Evolutionary conservation across 92 coral and sea anemone genomes (phyloP).

Genomic region (Plumapathes pennacea): DNA sequence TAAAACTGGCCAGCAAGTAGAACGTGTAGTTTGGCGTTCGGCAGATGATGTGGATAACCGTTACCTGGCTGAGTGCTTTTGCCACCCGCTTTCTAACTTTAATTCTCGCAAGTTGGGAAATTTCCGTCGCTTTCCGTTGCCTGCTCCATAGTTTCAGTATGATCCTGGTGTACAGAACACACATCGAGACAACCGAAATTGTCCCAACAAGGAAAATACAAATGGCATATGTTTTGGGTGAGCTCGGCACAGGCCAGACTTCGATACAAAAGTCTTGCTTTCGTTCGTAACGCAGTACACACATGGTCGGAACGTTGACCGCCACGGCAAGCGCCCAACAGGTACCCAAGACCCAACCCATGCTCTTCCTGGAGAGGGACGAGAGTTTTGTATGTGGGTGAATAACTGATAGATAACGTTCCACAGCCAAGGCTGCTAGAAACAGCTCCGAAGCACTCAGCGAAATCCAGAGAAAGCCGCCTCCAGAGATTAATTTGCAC

Average conservation of each 20-base stretch:
- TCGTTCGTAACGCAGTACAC: slow-evolving; percentile 49
- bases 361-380: slow-evolving; percentile 22
- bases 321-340: slow-evolving; percentile 53
- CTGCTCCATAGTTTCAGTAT: slow-evolving; percentile 54
- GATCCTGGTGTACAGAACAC: slow-evolving; percentile 50
- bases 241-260: slow-evolving; percentile 51
- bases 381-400: slow-evolving; percentile 16
- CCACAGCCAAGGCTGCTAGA: slow-evolving; percentile 67
- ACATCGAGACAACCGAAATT: slow-evolving; percentile 61
- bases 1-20: slow-evolving; percentile 49
- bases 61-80: slow-evolving; percentile 44
- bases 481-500: slow-evolving; percentile 70
- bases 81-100: slow-evolving; percentile 61
- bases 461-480: slow-evolving; percentile 70
- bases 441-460: slow-evolving; percentile 63
- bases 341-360: slow-evolving; percentile 51
- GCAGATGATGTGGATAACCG: slow-evolving; percentile 58
- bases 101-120: slow-evolving; percentile 65
- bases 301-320: slow-evolving; percentile 53
- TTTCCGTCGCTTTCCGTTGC: slow-evolving; percentile 42
- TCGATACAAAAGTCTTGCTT: slow-evolving; percentile 45
- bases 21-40: slow-evolving; percentile 72
- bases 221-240: slow-evolving; percentile 52
- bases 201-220: slow-evolving; percentile 48
- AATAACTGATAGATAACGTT: slow-evolving; percentile 55